Base-by-base conservation (phyloP, 2,888 invertebrate species). In the Anthrax anthrax region DNA sequence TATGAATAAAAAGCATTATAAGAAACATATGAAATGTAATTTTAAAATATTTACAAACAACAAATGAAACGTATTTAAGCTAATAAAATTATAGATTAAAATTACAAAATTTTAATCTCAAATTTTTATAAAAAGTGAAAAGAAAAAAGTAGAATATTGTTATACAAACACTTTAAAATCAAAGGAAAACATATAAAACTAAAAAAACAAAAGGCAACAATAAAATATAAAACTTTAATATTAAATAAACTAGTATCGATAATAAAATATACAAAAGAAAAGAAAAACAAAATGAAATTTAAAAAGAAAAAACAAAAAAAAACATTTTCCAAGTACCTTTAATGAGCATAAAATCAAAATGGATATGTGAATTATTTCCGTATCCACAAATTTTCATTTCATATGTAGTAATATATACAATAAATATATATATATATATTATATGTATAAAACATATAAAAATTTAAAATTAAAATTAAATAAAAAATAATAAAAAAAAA, bases 331-430 rank as follows among this genome's bases (percentile, higher is more conserved):
- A 48, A 47, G 51, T 51, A 51, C 51, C 51, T 51, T 51, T 49
- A 48, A 48, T 47, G 51, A 51, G 51, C 51, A 44, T 40, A 47
- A 49, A 51, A 51, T 51, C 51, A 51, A 51, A 51, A 46, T 34
- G 45, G 39, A 45, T 47, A 48, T 43, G 46, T 27, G 47, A 39
- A 43, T 27, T 47, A 44, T 47, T 47, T 46, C 37, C 39, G 37
- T 38, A 40, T 47, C 29, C 29, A 32, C 29, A 32, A 27, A 27
- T 27, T 23, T 47, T 41, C 47, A 40, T 46, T 45, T 43, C 43
- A 47, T 45, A 42, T 42, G n/a, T 44, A 45, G 37, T 10, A 29
- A 29, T 29, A 32, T 32, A 32, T 12, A 12, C 3, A 32, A 32
- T 12, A 12, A 12, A 32, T 32, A 32, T 32, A 23, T 23, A 23